Percentiles rank a stretch among this genome's conserved stretches.
Conservation (phyloP, 2,888 invertebrate species). For the Polydrusus pterygomalis region DNA sequence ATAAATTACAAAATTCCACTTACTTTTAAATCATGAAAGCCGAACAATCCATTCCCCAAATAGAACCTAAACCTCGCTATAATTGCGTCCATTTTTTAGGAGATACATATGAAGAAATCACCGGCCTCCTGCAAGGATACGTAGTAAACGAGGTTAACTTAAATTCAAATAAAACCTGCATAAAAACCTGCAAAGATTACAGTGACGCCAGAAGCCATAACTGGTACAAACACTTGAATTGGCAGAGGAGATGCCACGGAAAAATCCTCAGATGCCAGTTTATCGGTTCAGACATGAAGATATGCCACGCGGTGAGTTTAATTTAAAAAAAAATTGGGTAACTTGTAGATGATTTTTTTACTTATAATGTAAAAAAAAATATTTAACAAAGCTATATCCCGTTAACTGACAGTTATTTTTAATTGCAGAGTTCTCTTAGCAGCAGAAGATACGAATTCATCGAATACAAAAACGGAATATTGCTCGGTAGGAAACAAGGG, state of each 20-base stretch:
- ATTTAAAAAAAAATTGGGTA: background rate
- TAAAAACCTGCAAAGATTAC: slow-evolving; percentile 87
- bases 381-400: too few species aligned
- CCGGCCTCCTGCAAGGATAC: slow-evolving; percentile 88
- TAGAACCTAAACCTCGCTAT: background rate
- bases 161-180: slow-evolving; percentile 83
- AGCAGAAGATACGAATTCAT: slow-evolving; percentile 86
- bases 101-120: slow-evolving; percentile 85
- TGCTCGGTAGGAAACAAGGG: slow-evolving; percentile 77
- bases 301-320: slow-evolving; percentile 84
- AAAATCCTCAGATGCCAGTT: slow-evolving; percentile 84
- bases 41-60: too few species aligned
- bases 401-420: too few species aligned
- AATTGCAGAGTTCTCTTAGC: slow-evolving; percentile 67
- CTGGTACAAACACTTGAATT: slow-evolving; percentile 83
- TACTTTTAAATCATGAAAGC: too few species aligned
- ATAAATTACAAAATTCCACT: too few species aligned
- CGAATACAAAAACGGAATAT: slow-evolving; percentile 86
- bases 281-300: slow-evolving; percentile 90
- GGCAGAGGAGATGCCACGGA: slow-evolving; percentile 80
- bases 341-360: background rate
- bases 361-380: background rate
- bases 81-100: slow-evolving; percentile 67
- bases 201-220: slow-evolving; percentile 80
- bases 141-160: slow-evolving; percentile 93